Base-by-base conservation (phyloP, 2,113 vertebrate genomes). In the Python bivittatus region DNA sequence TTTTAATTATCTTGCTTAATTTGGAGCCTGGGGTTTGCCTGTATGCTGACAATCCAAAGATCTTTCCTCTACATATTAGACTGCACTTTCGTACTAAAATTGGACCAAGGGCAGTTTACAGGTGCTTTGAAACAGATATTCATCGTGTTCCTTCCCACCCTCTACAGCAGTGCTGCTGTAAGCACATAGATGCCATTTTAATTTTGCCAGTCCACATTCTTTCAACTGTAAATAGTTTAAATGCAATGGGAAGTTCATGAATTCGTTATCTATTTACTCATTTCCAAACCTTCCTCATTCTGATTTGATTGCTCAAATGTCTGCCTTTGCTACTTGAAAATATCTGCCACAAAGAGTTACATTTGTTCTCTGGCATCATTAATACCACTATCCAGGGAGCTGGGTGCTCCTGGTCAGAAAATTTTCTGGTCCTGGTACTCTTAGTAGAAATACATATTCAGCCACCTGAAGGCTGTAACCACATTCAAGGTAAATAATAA, bases 391-490 rank as follows among this genome's bases (percentile, higher is more conserved):
- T 53, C 29, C 20, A 42, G 44, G 20, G 22, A 11, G 38, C 15
- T 20, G 52, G 56, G 23, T 48, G 48, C 22, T 42, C 23, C n/a
- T 54, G 44, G 56, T 56, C 54, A 53, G 15, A 44, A n/a, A 13
- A 44, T 42, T 29, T 42, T 29, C 22, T 22, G 53, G 10, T 87
- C 58, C 91, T 54, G 89, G 90, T 61, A 52, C 38, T 86, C 6
- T 0, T 9, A 12, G 9, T 27, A 23, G 48, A 84, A 48, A 53
- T 61, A 61, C 44, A 92, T 61, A 92, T 3, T 64, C 58, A 44
- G 42, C 64, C 12, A 23, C 13, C 92, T 91, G 53, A 13, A 38
- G 56, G 72, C 38, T 93, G 58, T 88, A 57, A 94, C 95, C 72
- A 91, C 54, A 72, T 86, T 29, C 64, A 87, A 23, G 53, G n/a